Evolutionary conservation across 1,140 invertebrate genomes (phyloP).

Genomic region (Luehdorfia chinensis): DNA sequence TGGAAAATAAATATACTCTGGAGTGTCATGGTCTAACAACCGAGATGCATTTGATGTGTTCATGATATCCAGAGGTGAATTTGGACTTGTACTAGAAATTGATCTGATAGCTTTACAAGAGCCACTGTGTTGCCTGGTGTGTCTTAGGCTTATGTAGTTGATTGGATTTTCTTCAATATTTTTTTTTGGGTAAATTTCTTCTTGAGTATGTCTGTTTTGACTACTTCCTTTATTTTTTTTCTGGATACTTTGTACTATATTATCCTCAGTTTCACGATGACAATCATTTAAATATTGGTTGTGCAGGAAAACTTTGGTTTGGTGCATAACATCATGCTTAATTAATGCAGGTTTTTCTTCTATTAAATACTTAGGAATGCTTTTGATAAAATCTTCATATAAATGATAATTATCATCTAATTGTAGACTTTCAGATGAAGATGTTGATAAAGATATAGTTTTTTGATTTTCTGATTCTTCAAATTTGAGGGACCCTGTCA

Average conservation of each 20-base stretch:
- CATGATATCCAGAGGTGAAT: background rate
- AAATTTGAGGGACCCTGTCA: conserved; percentile 8
- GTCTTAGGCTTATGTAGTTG: conserved; percentile 20
- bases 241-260: conserved; percentile 17
- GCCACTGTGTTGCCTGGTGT: background rate
- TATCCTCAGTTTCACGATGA: conserved; percentile 16
- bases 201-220: background rate
- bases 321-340: conserved; percentile 26
- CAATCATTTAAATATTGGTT: conserved; percentile 22
- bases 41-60: background rate
- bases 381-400: conserved; percentile 38
- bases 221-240: no score
- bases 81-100: background rate
- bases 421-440: conserved; percentile 7
- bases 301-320: conserved; percentile 23
- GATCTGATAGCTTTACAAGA: background rate
- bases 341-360: conserved; percentile 25
- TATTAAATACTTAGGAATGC: conserved; percentile 33
- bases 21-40: conserved; percentile 36
- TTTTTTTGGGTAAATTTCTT: conserved; percentile 2
- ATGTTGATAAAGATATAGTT: conserved; percentile 13
- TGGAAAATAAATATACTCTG: conserved; percentile 56
- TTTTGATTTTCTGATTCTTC: conserved; percentile 5
- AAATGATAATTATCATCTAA: conserved; percentile 22
- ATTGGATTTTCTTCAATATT: conserved; percentile 25